Percentiles rank a stretch among this genome's conserved stretches.
These are phyloP conservation scores for Stichopus horrens DNA, from an alignment of 53 echinoderm and acorn worm species.

Conservation along the genomic window DNA sequence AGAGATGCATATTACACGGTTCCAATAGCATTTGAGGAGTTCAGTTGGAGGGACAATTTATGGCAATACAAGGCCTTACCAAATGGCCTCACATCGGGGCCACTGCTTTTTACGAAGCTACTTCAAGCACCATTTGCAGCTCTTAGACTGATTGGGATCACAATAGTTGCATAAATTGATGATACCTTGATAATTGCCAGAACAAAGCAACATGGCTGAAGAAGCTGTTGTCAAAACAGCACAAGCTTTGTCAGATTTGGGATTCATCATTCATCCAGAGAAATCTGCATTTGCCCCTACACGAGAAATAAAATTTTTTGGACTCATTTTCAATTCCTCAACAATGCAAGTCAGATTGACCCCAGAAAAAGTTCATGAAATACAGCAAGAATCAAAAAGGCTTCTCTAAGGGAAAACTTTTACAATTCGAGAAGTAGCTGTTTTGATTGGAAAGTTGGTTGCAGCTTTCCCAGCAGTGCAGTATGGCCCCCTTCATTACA, in stretches of 20 bases:
- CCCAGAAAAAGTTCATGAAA: conserved; percentile 45
- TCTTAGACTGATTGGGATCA: conserved; percentile 39
- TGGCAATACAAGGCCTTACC: conserved; percentile 61
- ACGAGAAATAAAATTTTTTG: conserved; percentile 42
- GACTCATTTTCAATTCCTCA: conserved; percentile 41
- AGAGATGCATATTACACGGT: conserved; percentile 72
- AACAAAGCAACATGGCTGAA: not conserved
- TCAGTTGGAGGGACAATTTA: conserved; percentile 52
- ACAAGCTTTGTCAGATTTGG: conserved; percentile 39
- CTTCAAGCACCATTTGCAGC: conserved; percentile 35
- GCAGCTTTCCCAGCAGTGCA: conserved; percentile 59
- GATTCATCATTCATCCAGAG: conserved; percentile 55
- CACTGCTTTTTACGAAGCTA: conserved; percentile 64
- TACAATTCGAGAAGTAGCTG: conserved; percentile 36
- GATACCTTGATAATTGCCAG: conserved; percentile 53
- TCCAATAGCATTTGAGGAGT: conserved; percentile 52
- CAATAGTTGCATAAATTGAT: conserved; percentile 47
- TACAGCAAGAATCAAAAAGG: not conserved
- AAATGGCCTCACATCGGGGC: conserved; percentile 61
- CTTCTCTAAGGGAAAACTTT: not conserved
- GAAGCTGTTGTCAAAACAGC: conserved; percentile 29
- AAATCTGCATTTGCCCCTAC: conserved; percentile 44
- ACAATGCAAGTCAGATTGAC: conserved; percentile 48
- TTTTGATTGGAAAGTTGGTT: conserved; percentile 52
- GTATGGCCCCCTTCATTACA: conserved; percentile 58